Conservation (phyloP, 2,888 invertebrate species). For the Caenorhabditis afra region DNA sequence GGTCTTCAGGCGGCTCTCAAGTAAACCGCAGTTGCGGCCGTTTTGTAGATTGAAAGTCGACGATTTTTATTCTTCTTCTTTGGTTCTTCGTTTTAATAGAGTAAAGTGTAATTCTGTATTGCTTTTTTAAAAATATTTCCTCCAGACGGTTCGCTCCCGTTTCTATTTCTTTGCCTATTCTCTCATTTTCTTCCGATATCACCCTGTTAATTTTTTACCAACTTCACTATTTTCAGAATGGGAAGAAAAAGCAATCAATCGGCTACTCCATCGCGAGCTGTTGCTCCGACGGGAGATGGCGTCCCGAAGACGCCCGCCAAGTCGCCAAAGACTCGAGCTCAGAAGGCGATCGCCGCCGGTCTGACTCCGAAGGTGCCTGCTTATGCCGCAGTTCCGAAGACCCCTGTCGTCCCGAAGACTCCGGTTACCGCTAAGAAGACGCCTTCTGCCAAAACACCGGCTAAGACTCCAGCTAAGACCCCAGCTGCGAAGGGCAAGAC, state of each 20-base stretch:
- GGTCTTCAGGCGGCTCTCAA: conserved; percentile 85
- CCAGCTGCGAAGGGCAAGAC: conserved; percentile 16
- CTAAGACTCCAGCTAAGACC: conserved; percentile 17
- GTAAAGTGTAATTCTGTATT: conserved; percentile 31
- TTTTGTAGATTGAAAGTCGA: conserved; percentile 44
- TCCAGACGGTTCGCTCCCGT: conserved; percentile 7
- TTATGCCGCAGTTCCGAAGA: no score
- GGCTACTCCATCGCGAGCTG: conserved; percentile 30
- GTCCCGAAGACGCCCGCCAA: conserved; percentile 44
- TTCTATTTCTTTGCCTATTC: neutral
- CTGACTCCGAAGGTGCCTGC: no score
- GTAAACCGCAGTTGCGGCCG: conserved; percentile 27
- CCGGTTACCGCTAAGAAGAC: conserved; percentile 9
- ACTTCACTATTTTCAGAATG: conserved; percentile 28
- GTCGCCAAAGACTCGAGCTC: conserved; percentile 24
- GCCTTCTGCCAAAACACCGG: neutral
- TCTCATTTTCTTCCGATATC: conserved; percentile 2
- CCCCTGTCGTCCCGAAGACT: conserved; percentile 10
- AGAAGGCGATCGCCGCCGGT: conserved; percentile 10
- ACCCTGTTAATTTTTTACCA: neutral
- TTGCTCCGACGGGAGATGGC: conserved; percentile 7
- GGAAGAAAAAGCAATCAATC: conserved; percentile 50
- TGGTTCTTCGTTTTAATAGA: conserved; percentile 29
- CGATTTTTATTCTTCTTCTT: conserved; percentile 11
- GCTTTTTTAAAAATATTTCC: neutral